phyloP scores from a whole-genome alignment of 2,113 vertebrate genomes.

The Nannobrachium achirus region DNA sequence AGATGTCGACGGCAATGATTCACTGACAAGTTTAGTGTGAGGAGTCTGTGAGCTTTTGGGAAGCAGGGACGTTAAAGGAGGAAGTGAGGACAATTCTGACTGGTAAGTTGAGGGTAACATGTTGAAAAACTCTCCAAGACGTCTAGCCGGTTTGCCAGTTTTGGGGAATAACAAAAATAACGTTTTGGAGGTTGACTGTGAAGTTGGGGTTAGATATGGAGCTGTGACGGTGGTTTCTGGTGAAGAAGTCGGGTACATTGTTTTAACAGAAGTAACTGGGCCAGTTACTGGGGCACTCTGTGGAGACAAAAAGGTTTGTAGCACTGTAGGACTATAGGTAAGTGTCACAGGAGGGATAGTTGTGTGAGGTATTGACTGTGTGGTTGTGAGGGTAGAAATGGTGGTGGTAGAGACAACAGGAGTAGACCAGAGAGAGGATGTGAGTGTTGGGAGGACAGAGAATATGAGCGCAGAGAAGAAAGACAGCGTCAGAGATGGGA shows the following conservation, averaged over 20 bases:
- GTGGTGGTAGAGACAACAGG: background rate
- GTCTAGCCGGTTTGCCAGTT: background rate
- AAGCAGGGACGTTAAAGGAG: background rate
- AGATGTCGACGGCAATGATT: background rate
- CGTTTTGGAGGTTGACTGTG: background rate
- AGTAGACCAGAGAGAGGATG: constrained; percentile 21
- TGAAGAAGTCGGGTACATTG: background rate
- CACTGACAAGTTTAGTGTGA: background rate
- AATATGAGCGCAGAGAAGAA: constrained; percentile 25
- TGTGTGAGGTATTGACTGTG: background rate
- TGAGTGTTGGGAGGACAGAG: background rate
- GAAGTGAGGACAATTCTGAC: background rate
- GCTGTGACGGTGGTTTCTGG: background rate
- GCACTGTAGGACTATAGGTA: background rate
- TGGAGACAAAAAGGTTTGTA: background rate
- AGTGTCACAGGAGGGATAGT: background rate
- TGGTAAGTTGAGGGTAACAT: background rate
- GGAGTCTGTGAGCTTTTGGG: background rate
- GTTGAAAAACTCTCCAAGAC: background rate
- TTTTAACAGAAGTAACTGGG: background rate
- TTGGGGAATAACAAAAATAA: background rate
- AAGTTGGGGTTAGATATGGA: background rate
- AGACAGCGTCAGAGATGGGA: constrained; percentile 3
- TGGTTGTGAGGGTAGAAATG: background rate
- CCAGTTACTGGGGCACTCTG: background rate